Evolutionary conservation across 2,888 invertebrate genomes (phyloP).

Genomic region (Drosophila birchii): DNA sequence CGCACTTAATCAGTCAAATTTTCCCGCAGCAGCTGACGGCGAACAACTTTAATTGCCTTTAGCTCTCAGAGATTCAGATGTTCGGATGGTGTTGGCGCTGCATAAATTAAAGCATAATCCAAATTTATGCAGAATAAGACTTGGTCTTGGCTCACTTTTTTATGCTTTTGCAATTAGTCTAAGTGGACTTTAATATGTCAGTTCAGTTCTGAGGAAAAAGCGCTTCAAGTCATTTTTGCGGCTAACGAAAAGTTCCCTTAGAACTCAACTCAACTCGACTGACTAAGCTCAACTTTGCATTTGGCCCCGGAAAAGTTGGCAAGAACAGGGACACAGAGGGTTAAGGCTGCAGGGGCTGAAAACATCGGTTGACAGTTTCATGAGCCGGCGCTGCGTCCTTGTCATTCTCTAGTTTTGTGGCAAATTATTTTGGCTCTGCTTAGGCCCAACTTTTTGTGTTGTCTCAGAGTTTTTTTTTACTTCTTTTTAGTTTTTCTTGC

Average conservation of each 20-base stretch:
- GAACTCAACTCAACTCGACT: slow-evolving; percentile 34
- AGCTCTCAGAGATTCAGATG: slow-evolving; percentile 40
- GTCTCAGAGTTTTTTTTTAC: slow-evolving; percentile 36
- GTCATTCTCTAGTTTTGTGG: slow-evolving; percentile 48
- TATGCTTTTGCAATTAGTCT: slow-evolving; percentile 66
- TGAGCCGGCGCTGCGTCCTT: slow-evolving; percentile 37
- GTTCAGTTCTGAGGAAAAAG: slow-evolving; percentile 44
- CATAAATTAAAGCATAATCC: slow-evolving; percentile 31
- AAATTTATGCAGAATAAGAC: slow-evolving; percentile 25
- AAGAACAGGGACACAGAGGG: slow-evolving; percentile 11
- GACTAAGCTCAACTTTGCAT: slow-evolving; percentile 67
- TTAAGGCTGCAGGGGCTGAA: slow-evolving; percentile 8
- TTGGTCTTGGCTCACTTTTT: slow-evolving; percentile 6
- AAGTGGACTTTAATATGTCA: slow-evolving; percentile 76
- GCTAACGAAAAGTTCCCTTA: slow-evolving; percentile 48
- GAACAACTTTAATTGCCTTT: slow-evolving; percentile 72
- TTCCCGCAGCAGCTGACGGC: slow-evolving; percentile 65
- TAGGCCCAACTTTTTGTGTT: slow-evolving; percentile 48
- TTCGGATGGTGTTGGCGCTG: slow-evolving; percentile 17
- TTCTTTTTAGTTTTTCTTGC: slow-evolving; percentile 32
- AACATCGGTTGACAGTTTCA: slow-evolving; percentile 68
- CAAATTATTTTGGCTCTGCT: slow-evolving; percentile 48
- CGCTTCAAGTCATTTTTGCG: slow-evolving; percentile 73
- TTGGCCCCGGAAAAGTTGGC: slow-evolving; percentile 49
- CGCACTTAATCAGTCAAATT: slow-evolving; percentile 77